Percentiles rank a stretch among this genome's conserved stretches.
Conservation (phyloP, 2,797 vertebrate species). For the Craterocephalus amniculus region DNA sequence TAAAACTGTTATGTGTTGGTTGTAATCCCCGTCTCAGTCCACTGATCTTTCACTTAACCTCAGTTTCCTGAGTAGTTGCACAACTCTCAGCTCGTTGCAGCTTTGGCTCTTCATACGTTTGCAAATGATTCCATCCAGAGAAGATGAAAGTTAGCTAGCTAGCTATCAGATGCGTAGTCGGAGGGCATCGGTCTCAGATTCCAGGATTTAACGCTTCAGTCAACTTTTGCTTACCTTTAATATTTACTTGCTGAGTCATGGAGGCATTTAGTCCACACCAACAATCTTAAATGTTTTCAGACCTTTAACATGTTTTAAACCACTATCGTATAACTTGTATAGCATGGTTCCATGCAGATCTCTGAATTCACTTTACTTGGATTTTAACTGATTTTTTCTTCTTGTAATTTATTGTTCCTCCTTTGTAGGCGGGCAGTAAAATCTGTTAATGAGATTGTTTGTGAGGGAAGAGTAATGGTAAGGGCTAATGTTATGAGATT, state of each 20-base stretch:
- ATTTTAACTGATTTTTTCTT: slow-evolving; percentile 12
- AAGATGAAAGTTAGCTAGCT: neutral
- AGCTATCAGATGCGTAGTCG: neutral
- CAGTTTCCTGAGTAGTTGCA: neutral
- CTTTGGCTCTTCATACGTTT: neutral
- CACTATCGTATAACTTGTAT: neutral
- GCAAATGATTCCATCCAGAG: neutral
- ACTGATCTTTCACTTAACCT: neutral
- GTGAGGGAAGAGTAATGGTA: slow-evolving; percentile 53
- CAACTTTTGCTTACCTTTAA: neutral
- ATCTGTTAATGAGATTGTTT: slow-evolving; percentile 34
- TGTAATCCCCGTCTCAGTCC: neutral
- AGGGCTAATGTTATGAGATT: slow-evolving; percentile 70
- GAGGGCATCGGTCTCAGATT: neutral
- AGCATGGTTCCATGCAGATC: neutral
- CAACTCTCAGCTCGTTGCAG: neutral
- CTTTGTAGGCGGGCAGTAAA: slow-evolving; percentile 18
- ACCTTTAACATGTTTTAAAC: neutral
- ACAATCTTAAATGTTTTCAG: neutral
- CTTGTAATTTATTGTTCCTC: slow-evolving; percentile 29
- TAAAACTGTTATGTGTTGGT: neutral
- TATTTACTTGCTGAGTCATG: neutral
- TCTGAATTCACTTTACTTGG: slow-evolving; percentile 1
- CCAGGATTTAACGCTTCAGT: neutral
- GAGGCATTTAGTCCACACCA: neutral